Base-by-base conservation (phyloP, 1,140 invertebrate genomes). In the Metaphire vulgaris region DNA sequence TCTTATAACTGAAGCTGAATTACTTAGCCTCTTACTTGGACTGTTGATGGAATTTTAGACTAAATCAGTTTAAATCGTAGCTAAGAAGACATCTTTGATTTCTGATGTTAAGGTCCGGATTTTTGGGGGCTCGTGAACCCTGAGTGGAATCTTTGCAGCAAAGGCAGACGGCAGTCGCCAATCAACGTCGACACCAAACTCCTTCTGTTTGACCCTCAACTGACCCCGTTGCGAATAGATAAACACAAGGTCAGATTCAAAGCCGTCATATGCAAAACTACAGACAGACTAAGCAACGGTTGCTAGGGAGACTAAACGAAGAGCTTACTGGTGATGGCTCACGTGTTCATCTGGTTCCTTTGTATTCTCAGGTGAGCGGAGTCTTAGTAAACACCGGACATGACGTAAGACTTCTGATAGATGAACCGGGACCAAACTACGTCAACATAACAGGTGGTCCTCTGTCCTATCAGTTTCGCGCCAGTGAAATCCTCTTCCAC, bases 121-220 rank as follows among this genome's bases (percentile, higher is more conserved):
- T 97, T 97, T 86, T 98, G 96, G 96, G 95, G 95, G 76, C 88
- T 96, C 67, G 93, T 97, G 83, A 97, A 98, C 88, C 94, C 94
- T 56, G 93, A 97, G 84, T 98, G 96, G 96, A 92, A 91, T 79
- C 89, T 98, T 73, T 99, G 96, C 89, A 92, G 92, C 87, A 94
- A 94, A 84, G 96, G 96, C 74, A 89, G 93, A 81, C 89, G 95
- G 82, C 96, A 99, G 88, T 97, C 95, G 2, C 96, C 96, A 30
- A 94, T 98, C 80, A 95, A 99, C 88, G 89, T 99, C 76, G 94
- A 97, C 83, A 95, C 96, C 1, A 90, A 90, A 80, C 91, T 92
- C 83, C 89, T 99, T 72, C 90, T 98, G 65, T 98, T 93, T 87
- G 96, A 99, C 88, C 94, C 94, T 28, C 95, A 95, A 87, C 89